A percentile compares a stretch with the other conserved stretches of the same genome.
Evolutionary conservation across 2,797 vertebrate species (phyloP).

Genomic region (Sternotherus odoratus): DNA sequence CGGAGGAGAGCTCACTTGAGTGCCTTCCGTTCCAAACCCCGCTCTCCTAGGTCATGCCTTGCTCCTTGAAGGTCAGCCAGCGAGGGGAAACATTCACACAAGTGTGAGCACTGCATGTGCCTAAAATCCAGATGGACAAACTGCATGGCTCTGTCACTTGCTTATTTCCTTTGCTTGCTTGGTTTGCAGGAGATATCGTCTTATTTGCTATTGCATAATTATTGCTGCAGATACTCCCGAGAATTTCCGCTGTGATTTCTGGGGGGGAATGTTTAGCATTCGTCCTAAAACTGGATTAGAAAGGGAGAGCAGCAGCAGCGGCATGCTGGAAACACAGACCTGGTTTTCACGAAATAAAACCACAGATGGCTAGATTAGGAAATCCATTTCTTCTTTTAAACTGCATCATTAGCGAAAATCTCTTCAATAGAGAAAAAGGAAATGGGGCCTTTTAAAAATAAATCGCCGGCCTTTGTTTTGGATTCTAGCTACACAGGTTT

Average conservation of each 20-base stretch:
- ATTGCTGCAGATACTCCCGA: accelerated
- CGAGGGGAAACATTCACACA: not conserved
- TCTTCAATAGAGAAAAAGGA: not conserved
- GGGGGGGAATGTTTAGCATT: not conserved
- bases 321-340: not conserved
- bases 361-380: not conserved
- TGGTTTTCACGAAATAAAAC: not conserved
- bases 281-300: accelerated
- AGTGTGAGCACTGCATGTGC: accelerated
- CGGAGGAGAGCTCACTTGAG: accelerated
- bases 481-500: not conserved
- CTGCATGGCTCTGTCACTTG: not conserved
- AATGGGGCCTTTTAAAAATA: not conserved
- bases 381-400: not conserved
- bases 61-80: constrained; percentile 69
- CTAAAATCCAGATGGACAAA: not conserved
- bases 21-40: not conserved
- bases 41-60: accelerated
- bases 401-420: not conserved
- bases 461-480: not conserved
- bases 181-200: not conserved
- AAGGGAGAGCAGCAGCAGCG: not conserved
- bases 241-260: not conserved
- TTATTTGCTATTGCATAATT: accelerated
- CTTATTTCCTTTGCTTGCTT: not conserved